Percentiles rank a stretch among this genome's conserved stretches.
Evolutionary conservation across 2,888 invertebrate genomes (phyloP).

Genomic region (Ichneumoninae sp.): DNA sequence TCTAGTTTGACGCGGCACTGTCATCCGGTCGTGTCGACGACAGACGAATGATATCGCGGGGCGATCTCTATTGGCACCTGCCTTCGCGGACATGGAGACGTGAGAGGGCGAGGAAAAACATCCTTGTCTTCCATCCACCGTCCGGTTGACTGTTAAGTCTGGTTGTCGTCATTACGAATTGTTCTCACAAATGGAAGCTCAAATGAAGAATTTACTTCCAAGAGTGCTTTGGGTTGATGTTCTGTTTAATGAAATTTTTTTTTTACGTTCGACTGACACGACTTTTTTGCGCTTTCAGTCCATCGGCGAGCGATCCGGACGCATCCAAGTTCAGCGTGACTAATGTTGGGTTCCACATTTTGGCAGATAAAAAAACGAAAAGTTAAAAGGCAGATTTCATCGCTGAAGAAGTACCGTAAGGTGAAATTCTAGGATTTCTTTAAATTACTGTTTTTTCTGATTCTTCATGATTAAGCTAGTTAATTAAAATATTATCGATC

Average conservation of each 20-base stretch:
- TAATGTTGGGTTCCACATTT: neutral
- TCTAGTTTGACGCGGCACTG: slow-evolving; percentile 6
- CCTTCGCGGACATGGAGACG: neutral
- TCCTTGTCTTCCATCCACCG: neutral
- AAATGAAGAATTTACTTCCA: neutral
- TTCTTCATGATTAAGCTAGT: neutral
- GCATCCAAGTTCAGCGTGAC: neutral
- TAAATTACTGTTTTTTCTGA: neutral
- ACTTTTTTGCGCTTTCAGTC: neutral
- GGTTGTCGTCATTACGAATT: neutral
- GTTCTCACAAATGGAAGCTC: neutral
- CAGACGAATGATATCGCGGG: neutral
- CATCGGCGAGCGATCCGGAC: neutral
- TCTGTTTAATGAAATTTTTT: neutral
- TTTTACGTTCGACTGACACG: neutral
- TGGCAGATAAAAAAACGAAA: neutral
- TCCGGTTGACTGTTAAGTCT: neutral
- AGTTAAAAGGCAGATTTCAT: neutral
- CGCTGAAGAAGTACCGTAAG: neutral
- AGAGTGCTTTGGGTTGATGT: neutral
- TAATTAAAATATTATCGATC: slow-evolving; percentile 15
- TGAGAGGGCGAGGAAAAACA: neutral
- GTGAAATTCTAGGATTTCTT: neutral
- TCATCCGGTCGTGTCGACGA: slow-evolving; percentile 1
- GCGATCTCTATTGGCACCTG: neutral